A percentile compares a stretch with the other conserved stretches of the same genome.
These are phyloP conservation scores for Malurus splendens DNA, from an alignment of 2,797 vertebrate genomes.

Conservation along the genomic window DNA sequence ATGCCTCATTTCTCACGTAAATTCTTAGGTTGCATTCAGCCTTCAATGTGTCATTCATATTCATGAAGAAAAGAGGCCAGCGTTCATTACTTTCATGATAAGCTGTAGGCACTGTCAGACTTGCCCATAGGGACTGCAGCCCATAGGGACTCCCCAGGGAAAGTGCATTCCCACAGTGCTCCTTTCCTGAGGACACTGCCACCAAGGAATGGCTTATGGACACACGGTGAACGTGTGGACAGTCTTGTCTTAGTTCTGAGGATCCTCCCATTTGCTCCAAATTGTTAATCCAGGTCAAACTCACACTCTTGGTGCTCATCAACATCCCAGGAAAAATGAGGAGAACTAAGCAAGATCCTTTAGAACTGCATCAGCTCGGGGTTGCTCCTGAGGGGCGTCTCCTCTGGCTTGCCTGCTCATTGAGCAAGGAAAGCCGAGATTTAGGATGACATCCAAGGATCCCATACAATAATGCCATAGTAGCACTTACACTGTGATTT, in stretches of 20 bases:
- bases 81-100: slow-evolving; percentile 54
- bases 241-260: background rate
- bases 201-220: background rate
- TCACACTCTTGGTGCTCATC: background rate
- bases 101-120: slow-evolving; percentile 27
- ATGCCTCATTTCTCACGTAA: slow-evolving; percentile 73
- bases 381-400: background rate
- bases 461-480: background rate
- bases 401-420: background rate
- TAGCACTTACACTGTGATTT: background rate
- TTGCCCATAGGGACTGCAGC: background rate
- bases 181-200: background rate
- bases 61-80: slow-evolving; percentile 59
- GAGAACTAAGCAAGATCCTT: background rate
- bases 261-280: background rate
- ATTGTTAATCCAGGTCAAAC: background rate
- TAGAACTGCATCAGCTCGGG: background rate
- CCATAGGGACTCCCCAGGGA: background rate
- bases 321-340: background rate
- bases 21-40: slow-evolving; percentile 70
- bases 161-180: background rate
- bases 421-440: background rate
- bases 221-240: background rate
- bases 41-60: slow-evolving; percentile 69
- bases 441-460: background rate